Evolutionary conservation across 2,113 vertebrate genomes (phyloP).

Genomic region (Microtus richardsoni): DNA sequence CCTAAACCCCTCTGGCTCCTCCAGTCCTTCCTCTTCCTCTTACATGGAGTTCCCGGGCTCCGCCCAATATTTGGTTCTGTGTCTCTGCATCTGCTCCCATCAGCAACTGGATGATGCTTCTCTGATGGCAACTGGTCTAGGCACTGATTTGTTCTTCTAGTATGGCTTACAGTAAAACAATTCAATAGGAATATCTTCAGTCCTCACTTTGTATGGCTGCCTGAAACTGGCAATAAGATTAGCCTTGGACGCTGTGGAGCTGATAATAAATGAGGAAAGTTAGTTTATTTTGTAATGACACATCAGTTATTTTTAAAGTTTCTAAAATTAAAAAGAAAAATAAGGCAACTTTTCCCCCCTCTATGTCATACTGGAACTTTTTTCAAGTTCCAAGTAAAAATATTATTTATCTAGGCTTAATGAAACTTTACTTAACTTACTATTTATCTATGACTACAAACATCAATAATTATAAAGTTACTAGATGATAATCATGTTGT

Average conservation of each 20-base stretch:
- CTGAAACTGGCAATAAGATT: not conserved
- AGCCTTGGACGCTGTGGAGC: not conserved
- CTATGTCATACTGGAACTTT: not conserved
- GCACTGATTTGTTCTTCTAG: not conserved
- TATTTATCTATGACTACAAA: constrained; percentile 17
- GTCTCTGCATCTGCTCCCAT: not conserved
- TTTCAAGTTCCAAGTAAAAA: not conserved
- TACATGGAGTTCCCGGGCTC: not conserved
- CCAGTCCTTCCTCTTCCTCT: not conserved
- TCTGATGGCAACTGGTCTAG: not conserved
- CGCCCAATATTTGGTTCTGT: not conserved
- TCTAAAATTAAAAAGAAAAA: not conserved
- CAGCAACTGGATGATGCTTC: not conserved
- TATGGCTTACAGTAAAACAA: not conserved
- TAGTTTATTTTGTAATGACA: constrained; percentile 10
- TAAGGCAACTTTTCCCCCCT: not conserved
- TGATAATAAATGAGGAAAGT: not conserved
- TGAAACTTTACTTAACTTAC: not conserved
- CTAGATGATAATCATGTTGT: not conserved
- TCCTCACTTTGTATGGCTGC: not conserved
- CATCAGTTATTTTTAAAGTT: constrained; percentile 12
- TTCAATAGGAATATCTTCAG: not conserved
- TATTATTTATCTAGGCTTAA: not conserved
- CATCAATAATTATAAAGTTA: not conserved
- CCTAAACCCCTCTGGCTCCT: not conserved